phyloP scores from a whole-genome alignment of 2,888 invertebrate species.

The Cordylochernes scorpioides region DNA sequence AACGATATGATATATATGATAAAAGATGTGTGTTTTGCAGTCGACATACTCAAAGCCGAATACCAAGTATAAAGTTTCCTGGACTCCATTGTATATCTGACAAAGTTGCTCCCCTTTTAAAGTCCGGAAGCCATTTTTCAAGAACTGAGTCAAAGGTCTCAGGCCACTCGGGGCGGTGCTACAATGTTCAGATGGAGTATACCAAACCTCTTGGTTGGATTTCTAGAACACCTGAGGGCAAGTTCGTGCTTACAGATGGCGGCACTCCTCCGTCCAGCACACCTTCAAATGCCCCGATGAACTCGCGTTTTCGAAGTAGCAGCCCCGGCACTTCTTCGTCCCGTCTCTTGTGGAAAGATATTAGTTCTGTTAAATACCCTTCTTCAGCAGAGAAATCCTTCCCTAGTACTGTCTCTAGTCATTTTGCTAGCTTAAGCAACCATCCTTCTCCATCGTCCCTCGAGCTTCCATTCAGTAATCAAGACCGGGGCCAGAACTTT shows the following conservation, averaged over 20 bases:
- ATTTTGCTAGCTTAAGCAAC: conserved; percentile 15
- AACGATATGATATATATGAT: no score
- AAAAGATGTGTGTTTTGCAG: no score
- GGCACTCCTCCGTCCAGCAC: conserved; percentile 13
- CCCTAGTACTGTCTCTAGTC: conserved; percentile 29
- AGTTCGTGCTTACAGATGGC: conserved; percentile 31
- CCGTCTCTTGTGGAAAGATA: conserved; percentile 26
- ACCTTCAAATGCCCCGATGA: conserved; percentile 11
- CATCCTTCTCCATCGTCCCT: conserved; percentile 26
- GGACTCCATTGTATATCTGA: no score
- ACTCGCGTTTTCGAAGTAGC: conserved; percentile 16
- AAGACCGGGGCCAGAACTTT: conserved; percentile 29
- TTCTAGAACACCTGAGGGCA: conserved; percentile 42
- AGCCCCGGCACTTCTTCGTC: conserved; percentile 16
- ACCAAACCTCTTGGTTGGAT: conserved; percentile 32
- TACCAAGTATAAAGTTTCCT: no score
- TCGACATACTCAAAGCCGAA: no score
- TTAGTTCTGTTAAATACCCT: conserved; percentile 58
- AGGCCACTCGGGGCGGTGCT: no score
- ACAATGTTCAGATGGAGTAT: conserved; percentile 17
- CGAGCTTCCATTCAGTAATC: conserved; percentile 38
- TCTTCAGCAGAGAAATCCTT: conserved; percentile 47
- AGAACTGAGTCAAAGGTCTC: no score
- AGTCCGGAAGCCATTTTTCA: not conserved
- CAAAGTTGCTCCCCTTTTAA: no score